Evolutionary conservation across 1,140 invertebrate species (phyloP).

Genomic region (Ceratoteleas bidentatus): DNA sequence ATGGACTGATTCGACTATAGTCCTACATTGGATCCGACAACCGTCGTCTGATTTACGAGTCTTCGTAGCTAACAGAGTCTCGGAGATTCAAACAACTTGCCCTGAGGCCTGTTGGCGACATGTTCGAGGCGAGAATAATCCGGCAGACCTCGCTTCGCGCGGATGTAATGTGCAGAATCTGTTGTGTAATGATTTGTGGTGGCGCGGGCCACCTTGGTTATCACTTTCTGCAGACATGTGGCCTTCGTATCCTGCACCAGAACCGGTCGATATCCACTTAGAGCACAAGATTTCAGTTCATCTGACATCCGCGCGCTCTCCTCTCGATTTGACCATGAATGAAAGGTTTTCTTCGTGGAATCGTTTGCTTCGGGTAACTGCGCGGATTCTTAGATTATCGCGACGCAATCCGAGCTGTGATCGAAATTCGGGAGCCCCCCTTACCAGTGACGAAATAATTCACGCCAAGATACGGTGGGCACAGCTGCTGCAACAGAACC

Average conservation of each 20-base stretch:
- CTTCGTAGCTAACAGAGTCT: not conserved
- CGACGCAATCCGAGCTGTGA: not conserved
- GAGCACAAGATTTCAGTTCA: no score
- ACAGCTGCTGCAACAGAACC: conserved; percentile 2
- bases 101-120: not conserved
- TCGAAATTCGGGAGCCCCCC: not conserved
- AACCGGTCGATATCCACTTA: no score
- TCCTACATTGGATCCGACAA: not conserved
- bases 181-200: not conserved
- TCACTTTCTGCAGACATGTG: no score
- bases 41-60: not conserved
- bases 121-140: not conserved
- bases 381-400: not conserved
- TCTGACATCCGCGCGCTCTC: no score
- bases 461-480: conserved; percentile 2
- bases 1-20: conserved; percentile 6
- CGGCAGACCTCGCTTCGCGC: not conserved
- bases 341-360: conserved; percentile 3
- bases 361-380: not conserved
- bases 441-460: not conserved
- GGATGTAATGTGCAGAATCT: not conserved
- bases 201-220: not conserved
- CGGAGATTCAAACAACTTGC: not conserved
- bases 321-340: not conserved
- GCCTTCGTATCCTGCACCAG: no score